phyloP scores from a whole-genome alignment of 2,113 vertebrate genomes.

The Saccopteryx bilineata region DNA sequence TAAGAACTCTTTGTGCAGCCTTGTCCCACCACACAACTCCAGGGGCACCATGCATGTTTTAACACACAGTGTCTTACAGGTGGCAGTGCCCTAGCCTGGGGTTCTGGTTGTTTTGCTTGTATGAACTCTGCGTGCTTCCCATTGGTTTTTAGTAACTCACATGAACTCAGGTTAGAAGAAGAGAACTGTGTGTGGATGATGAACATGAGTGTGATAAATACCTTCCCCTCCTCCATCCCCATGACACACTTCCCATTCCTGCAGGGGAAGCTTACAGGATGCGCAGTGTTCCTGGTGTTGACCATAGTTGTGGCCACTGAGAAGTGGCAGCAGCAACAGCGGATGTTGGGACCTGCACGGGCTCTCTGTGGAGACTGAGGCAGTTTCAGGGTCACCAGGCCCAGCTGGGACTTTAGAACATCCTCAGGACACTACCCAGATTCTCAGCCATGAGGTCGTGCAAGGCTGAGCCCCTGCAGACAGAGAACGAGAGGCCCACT shows the following conservation, averaged over 20 bases:
- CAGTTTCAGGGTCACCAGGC: background rate
- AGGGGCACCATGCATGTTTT: rapidly evolving
- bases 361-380: rapidly evolving
- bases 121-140: background rate
- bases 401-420: background rate
- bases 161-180: background rate
- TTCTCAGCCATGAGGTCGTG: rapidly evolving
- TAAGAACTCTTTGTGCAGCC: background rate
- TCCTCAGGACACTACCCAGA: background rate
- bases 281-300: background rate
- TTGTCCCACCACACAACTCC: rapidly evolving
- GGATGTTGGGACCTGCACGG: background rate
- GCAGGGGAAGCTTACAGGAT: background rate
- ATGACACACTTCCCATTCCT: rapidly evolving
- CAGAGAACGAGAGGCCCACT: too few relatives aligned
- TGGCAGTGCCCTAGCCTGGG: rapidly evolving
- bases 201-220: rapidly evolving
- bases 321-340: background rate
- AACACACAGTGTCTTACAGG: background rate
- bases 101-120: background rate
- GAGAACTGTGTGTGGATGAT: background rate
- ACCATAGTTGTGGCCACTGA: background rate
- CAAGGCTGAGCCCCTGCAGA: too few relatives aligned
- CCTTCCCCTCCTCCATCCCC: background rate
- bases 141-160: background rate